Evolutionary conservation across 2,888 invertebrate species (phyloP).

Genomic region (Chorisops tibialis): DNA sequence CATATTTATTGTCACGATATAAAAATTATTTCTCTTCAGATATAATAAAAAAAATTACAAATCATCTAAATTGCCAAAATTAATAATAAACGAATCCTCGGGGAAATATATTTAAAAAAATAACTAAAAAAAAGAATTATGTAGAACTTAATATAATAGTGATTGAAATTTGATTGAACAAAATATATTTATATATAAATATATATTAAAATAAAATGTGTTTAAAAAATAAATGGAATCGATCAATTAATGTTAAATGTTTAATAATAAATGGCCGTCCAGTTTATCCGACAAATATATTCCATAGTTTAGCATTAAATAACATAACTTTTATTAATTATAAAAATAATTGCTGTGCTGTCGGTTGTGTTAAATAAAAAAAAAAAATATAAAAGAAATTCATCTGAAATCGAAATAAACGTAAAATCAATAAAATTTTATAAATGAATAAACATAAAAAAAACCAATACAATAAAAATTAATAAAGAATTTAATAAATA

Average conservation of each 20-base stretch:
- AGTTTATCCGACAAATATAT: not conserved
- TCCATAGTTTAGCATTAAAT: not conserved
- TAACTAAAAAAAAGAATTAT: too few relatives aligned
- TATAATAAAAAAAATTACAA: too few relatives aligned
- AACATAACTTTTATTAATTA: slow-evolving; percentile 5
- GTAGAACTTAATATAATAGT: too few relatives aligned
- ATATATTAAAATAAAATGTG: not conserved
- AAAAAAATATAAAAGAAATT: not conserved
- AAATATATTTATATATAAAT: too few relatives aligned
- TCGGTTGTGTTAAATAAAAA: slow-evolving; percentile 26
- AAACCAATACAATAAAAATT: slow-evolving; percentile 4
- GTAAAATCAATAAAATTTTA: slow-evolving; percentile 1
- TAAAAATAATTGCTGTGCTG: slow-evolving; percentile 6
- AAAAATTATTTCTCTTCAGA: too few relatives aligned
- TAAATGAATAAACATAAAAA: slow-evolving; percentile 1
- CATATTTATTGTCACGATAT: too few relatives aligned
- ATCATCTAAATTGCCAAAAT: too few relatives aligned
- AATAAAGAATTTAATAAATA: slow-evolving; percentile 13
- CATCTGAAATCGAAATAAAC: not conserved
- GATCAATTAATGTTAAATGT: not conserved
- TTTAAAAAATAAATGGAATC: not conserved
- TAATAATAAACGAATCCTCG: too few relatives aligned
- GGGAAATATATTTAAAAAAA: too few relatives aligned
- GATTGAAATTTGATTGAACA: too few relatives aligned
- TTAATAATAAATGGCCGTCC: not conserved